Conservation (phyloP, 2,113 vertebrate genomes). For the Phyllostomus discolor region DNA sequence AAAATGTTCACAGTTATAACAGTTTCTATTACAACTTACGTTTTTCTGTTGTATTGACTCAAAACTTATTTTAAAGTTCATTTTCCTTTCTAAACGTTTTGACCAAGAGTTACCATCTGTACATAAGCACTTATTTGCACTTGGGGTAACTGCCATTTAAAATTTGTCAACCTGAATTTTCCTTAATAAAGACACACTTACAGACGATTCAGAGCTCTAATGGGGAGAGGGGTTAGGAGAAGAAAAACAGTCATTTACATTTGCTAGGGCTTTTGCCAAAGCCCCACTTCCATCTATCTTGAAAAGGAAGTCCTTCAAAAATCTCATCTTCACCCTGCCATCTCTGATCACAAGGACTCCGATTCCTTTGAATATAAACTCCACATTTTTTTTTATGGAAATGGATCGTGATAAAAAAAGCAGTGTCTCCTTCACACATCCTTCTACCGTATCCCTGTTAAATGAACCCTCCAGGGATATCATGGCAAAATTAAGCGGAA, state of each 20-base stretch:
- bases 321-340: conserved; percentile 85
- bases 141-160: background rate
- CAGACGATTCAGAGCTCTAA: background rate
- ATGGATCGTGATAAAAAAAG: conserved; percentile 79
- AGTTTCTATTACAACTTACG: background rate
- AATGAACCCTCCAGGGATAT: conserved; percentile 77
- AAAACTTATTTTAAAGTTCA: background rate
- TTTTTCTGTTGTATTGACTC: background rate
- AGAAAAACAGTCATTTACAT: conserved; percentile 74
- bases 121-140: background rate
- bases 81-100: background rate
- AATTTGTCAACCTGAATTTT: background rate
- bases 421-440: conserved; percentile 82
- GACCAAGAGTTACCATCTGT: background rate
- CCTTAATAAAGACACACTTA: background rate
- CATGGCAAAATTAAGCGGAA: conserved; percentile 83
- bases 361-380: conserved; percentile 81
- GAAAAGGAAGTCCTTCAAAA: conserved; percentile 83
- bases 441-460: conserved; percentile 79
- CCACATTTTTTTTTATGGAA: conserved; percentile 71
- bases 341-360: conserved; percentile 82
- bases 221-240: background rate
- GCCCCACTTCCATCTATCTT: conserved; percentile 77
- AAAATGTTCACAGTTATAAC: background rate
- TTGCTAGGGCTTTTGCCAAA: conserved; percentile 75